Evolutionary conservation across 2,888 invertebrate genomes (phyloP).

Genomic region (Spilosoma lubricipeda): DNA sequence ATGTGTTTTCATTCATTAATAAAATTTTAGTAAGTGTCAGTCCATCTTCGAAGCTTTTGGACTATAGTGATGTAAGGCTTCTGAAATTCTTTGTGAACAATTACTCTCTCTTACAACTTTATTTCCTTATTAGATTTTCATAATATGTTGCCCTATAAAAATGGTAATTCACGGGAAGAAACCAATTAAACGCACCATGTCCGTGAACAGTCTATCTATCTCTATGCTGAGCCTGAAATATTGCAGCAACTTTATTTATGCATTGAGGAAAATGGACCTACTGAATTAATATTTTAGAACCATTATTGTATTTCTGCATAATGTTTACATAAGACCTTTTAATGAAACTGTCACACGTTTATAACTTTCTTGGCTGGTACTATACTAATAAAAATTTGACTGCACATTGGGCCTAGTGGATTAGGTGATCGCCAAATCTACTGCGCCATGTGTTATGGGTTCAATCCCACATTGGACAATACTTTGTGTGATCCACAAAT

Average conservation of each 20-base stretch:
- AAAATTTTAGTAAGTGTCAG: too few species aligned
- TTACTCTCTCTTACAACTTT: conserved; percentile 2
- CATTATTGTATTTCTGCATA: conserved; percentile 1
- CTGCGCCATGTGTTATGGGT: too few species aligned
- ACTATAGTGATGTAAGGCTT: not conserved
- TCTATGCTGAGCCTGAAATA: conserved; percentile 48
- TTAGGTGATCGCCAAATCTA: too few species aligned
- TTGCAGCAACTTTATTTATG: conserved; percentile 48
- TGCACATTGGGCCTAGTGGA: too few species aligned
- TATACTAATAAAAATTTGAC: too few species aligned
- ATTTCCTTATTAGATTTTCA: conserved; percentile 42
- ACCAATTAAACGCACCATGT: conserved; percentile 46
- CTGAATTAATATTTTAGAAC: not conserved
- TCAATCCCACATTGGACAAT: too few species aligned
- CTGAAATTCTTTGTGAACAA: not conserved
- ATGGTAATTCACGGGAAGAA: conserved; percentile 50
- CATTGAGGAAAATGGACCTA: conserved; percentile 19
- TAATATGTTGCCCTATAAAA: conserved; percentile 52
- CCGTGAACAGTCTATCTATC: conserved; percentile 41
- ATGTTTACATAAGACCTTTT: conserved; percentile 11
- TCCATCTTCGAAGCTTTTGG: too few species aligned
- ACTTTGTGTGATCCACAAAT: too few species aligned
- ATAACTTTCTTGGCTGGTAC: not conserved
- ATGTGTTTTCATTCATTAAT: not conserved
- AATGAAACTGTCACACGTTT: not conserved